Evolutionary conservation across 1,140 invertebrate species (phyloP), one percentile per base, ranked within the genome.

Genomic region (Phocides pigmalion): DNA sequence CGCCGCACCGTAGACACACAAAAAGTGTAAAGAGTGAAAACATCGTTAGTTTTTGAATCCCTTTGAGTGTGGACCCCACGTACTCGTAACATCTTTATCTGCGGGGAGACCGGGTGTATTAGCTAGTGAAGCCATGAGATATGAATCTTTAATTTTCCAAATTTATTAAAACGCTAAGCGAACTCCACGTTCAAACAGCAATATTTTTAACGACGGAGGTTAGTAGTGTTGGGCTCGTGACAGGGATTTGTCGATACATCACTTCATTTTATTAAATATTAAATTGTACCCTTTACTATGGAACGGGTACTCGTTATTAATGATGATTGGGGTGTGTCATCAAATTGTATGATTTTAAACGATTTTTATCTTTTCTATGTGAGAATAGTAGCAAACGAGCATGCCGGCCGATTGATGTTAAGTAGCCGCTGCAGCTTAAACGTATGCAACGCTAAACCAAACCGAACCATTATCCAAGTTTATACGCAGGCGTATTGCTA

Each of bases 81-180:
- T 66, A 72, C 76, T 71, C n/a, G n/a, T n/a, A 68, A 72, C 67
- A 71, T 72, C 71, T 79, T 74, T 73, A 79, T 79, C 72, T 59
- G 49, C 66, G 37, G 72, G 50, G 69, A 71, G 66, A 17, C 69
- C 73, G 72, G 76, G 67, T 49, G 76, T 76, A 80, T 82, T 76
- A 81, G 69, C 85, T 88, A 90, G 84, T 88, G 79, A 79, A 84
- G 82, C 79, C 76, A 84, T 84, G 79, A 83, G 88, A 90, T 90
- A 90, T 90, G 88, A 90, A 90, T 90, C 88, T 89, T 90, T 89
- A 90, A 90, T 90, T 90, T 89, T 87, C 84, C 86, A 90, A 90
- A 89, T 90, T 90, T 89, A 89, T 90, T 89, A 90, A 89, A 89
- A 84, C 88, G 87, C 87, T 90, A 90, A 90, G 85, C 88, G 87